phyloP scores from a whole-genome alignment of 2,797 vertebrate genomes.

The Mus spretus region DNA sequence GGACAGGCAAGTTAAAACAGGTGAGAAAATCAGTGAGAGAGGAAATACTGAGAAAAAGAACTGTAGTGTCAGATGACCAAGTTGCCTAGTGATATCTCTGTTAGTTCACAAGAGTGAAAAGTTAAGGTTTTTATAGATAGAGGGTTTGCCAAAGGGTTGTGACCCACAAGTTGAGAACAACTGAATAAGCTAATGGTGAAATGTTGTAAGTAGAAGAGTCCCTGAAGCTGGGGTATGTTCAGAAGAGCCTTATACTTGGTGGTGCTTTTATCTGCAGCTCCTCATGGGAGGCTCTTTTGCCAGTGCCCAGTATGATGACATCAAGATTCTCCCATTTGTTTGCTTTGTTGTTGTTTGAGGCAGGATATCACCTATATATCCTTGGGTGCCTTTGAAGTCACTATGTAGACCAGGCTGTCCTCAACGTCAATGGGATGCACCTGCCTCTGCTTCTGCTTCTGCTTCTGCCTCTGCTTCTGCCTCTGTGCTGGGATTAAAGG shows the following conservation, averaged over 20 bases:
- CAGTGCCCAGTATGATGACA: background rate
- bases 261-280: background rate
- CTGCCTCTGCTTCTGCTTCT: too few relatives aligned
- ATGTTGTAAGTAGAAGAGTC: background rate
- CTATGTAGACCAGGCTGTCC: background rate
- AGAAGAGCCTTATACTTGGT: background rate
- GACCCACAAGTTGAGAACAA: background rate
- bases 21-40: background rate
- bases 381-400: background rate
- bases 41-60: background rate
- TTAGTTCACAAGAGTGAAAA: background rate
- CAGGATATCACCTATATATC: background rate
- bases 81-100: too few relatives aligned
- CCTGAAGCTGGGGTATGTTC: background rate
- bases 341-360: background rate
- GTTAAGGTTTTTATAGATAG: background rate
- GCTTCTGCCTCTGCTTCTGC: background rate
- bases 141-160: background rate
- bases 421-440: background rate
- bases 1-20: background rate
- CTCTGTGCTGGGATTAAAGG: background rate
- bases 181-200: background rate
- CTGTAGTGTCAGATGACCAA: slow-evolving; percentile 8
- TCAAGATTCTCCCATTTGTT: background rate
- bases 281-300: background rate